Base-by-base conservation (phyloP, 2,797 vertebrate genomes). In the Darevskia mixta region DNA sequence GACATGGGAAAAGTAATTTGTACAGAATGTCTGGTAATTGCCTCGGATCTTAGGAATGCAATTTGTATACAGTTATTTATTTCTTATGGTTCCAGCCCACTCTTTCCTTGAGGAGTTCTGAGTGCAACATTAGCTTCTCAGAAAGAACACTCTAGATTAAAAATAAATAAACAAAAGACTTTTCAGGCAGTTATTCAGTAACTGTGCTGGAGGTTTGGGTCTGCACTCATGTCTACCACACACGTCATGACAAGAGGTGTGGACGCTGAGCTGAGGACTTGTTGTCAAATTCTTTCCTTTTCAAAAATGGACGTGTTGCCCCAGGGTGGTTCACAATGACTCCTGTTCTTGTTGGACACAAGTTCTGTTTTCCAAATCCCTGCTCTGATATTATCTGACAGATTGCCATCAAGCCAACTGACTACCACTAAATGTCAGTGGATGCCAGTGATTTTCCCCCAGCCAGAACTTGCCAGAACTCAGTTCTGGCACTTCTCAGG, bases 1-100 rank as follows among this genome's bases (percentile, higher is more conserved):
- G 35, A 88, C 82, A 86, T 23, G 49, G 29, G 27, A 67, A 88
- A 79, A n/a, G 27, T 17, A 84, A 83, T 76, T 87, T 90, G 83
- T 75, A 35, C 66, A 87, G 20, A 79, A 73, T 78, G 8, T 72
- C 76, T 66, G 72, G 45, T 79, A 87, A 84, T 83, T 85, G 27
- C 3, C 88, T 85, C 64, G 45, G 58, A 69, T 78, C 82, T 86
- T 87, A 41, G 55, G 64, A 81, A 79, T 79, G 55, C 20, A 73
- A 64, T 73, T 79, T 79, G 25, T 79, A 79, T 71, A 71, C 17
- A 17, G 32, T 76, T 77, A 49, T 78, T 72, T 45, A 25, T 85
- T 77, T 55, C 32, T 18, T 77, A 81, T 13, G 29, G 17, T 73
- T 85, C n/a, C 38, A 72, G 17, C 10, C 9, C 17, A 79, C 2